phyloP scores from a whole-genome alignment of 2,113 vertebrate species.

The Dromas ardeola region DNA sequence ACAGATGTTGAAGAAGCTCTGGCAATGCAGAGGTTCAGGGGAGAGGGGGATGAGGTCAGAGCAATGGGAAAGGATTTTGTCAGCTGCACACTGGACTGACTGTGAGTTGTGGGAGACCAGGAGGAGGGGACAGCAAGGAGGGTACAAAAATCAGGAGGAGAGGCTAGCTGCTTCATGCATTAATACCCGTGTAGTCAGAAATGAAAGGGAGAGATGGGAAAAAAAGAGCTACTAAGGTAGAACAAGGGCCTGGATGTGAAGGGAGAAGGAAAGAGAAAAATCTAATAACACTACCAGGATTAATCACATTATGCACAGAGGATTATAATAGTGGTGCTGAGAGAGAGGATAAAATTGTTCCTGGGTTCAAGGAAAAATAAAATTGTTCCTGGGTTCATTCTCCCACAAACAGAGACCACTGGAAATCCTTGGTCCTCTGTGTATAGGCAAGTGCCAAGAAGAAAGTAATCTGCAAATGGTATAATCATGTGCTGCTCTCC shows the following conservation, averaged over 20 bases:
- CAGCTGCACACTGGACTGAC: background rate
- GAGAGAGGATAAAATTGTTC: background rate
- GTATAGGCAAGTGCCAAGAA: background rate
- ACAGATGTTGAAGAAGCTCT: background rate
- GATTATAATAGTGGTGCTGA: background rate
- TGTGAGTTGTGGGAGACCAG: background rate
- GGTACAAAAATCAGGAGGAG: background rate
- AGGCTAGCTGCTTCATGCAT: background rate
- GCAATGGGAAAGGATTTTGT: background rate
- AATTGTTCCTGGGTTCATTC: background rate
- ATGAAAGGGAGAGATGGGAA: background rate
- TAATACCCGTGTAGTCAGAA: background rate
- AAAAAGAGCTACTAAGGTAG: background rate
- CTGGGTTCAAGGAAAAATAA: background rate
- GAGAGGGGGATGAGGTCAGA: background rate
- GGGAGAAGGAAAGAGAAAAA: background rate
- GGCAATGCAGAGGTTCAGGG: background rate
- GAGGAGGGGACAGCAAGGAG: background rate
- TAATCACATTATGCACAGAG: background rate
- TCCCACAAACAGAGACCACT: background rate
- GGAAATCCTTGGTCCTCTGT: background rate
- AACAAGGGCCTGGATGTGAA: background rate
- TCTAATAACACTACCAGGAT: background rate
- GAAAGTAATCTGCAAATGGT: background rate
- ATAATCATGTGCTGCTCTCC: fast-evolving